Evolutionary conservation across 2,113 vertebrate species (phyloP), one percentile per base, ranked within the genome.

Genomic region (Muntiacus muntjak): DNA sequence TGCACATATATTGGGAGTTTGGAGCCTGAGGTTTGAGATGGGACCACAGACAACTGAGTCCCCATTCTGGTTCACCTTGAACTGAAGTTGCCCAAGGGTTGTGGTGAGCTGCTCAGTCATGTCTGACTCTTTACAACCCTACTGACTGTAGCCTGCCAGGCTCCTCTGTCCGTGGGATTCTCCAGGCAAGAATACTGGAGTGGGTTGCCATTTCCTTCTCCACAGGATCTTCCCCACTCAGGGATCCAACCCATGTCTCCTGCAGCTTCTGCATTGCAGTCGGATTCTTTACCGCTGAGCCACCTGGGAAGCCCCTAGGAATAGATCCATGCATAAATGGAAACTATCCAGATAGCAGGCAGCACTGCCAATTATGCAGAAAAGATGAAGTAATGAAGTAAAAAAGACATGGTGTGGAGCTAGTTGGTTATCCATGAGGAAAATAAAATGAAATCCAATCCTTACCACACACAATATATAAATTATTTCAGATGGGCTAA

Each of bases 1-100:
- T 3, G 2, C 28, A 54, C 19, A 19, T 15, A 7, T 0, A 0
- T 40, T 62, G 13, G 78, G 21, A 17, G 5, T 17, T 15, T 43
- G 26, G 30, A 26, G 15, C 30, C 43, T 10, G 17, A 3, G 5
- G 8, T 28, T n/a, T 50, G 47, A 50, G 71, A 64, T 25, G 45
- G 12, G n/a, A 25, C 9, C 23, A 11, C 19, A 57, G 4, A 36
- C 17, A 30, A 16, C 40, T 3, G 40, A 89, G 28, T 30, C 28
- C 11, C 58, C 21, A 10, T 17, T 50, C 30, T 19, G 10, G 13
- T n/a, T 52, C 36, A 47, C 54, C 50, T 67, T 28, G 16, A 76
- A 43, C 36, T 76, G 40, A 23, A 28, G 9, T 52, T 52, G 30
- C 30, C 47, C 47, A 52, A 21, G 30, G 78, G 30, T 21, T 76